Conservation (phyloP, 2,888 invertebrate species). For the Sinhomidia bicolor region DNA sequence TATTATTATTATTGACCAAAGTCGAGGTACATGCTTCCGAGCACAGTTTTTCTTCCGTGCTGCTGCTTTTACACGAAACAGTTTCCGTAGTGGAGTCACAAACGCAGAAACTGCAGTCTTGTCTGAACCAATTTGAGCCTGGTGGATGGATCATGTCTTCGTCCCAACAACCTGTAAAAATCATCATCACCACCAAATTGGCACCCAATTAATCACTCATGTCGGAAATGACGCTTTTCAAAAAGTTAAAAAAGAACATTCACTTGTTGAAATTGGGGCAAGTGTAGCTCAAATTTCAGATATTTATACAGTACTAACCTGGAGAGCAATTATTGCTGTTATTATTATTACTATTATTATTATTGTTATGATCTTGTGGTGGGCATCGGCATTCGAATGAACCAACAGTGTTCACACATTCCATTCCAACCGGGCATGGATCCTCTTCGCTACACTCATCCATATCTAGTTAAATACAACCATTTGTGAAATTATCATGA, state of each 20-base stretch:
- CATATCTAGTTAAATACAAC: conserved; percentile 85
- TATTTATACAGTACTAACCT: conserved; percentile 79
- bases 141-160: conserved; percentile 83
- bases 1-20: conserved; percentile 72
- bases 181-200: conserved; percentile 8
- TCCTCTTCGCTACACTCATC: conserved; percentile 90
- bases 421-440: conserved; percentile 90
- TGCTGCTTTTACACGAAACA: conserved; percentile 69
- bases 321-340: conserved; percentile 80
- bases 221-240: conserved; percentile 21
- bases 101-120: conserved; percentile 80
- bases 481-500: neutral
- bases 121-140: conserved; percentile 79
- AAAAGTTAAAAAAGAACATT: neutral
- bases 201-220: conserved; percentile 58
- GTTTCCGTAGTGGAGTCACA: conserved; percentile 77
- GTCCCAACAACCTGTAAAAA: conserved; percentile 87
- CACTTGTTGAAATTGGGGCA: neutral
- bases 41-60: conserved; percentile 69
- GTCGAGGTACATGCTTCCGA: conserved; percentile 76
- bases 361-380: conserved; percentile 80
- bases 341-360: too few relatives aligned
- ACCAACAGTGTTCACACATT: conserved; percentile 91
- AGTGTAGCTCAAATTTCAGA: neutral
- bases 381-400: conserved; percentile 90